Percentiles rank a stretch among this genome's conserved stretches.
Evolutionary conservation across 2,888 invertebrate species (phyloP).

Genomic region (Thera britannica): DNA sequence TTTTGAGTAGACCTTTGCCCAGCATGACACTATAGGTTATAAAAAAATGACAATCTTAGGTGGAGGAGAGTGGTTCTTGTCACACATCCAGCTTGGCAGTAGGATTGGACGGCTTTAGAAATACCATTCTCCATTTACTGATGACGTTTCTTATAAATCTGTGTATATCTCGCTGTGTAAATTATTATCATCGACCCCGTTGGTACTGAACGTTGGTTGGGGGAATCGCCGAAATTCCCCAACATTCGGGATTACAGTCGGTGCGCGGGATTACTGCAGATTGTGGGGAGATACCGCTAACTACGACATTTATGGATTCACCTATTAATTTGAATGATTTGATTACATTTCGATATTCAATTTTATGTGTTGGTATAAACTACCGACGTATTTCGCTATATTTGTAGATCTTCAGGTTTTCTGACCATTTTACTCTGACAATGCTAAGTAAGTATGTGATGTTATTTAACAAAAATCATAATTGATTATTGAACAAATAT

Average conservation of each 20-base stretch:
- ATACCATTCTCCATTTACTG: neutral
- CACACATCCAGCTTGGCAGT: too few relatives aligned
- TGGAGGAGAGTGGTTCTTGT: too few relatives aligned
- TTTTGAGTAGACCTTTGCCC: too few relatives aligned
- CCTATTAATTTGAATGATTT: conserved; percentile 54
- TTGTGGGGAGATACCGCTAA: conserved; percentile 62
- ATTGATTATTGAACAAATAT: too few relatives aligned
- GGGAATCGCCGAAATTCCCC: conserved; percentile 42
- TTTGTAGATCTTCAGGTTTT: too few relatives aligned
- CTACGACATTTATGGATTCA: conserved; percentile 55
- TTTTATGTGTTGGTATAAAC: neutral
- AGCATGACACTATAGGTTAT: too few relatives aligned
- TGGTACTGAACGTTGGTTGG: neutral
- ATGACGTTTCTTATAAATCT: conserved; percentile 11
- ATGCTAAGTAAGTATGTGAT: too few relatives aligned
- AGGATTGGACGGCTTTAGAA: too few relatives aligned
- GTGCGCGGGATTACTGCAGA: conserved; percentile 49
- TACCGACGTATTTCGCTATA: too few relatives aligned
- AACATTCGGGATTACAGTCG: conserved; percentile 60
- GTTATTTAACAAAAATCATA: too few relatives aligned
- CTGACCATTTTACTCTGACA: too few relatives aligned
- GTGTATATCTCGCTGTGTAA: neutral
- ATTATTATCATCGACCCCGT: conserved; percentile 18
- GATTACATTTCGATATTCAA: conserved; percentile 35
- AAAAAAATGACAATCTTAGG: too few relatives aligned